phyloP scores from a whole-genome alignment of 2,797 vertebrate genomes.

The Tokudaia muenninki region DNA sequence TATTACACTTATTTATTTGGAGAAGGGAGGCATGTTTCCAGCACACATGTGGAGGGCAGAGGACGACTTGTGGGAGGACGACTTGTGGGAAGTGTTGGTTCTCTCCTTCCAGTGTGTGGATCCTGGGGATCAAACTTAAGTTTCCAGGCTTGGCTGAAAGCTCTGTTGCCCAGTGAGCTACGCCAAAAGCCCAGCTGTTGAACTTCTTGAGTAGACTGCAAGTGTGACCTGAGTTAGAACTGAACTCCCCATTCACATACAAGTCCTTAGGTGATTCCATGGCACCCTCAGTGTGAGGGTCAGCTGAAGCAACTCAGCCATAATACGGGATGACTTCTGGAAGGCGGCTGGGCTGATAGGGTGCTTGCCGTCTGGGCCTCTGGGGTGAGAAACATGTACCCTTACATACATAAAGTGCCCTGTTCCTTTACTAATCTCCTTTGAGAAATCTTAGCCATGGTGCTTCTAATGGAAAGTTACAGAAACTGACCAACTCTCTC shows the following conservation, averaged over 20 bases:
- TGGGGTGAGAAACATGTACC: not conserved
- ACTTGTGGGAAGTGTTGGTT: not conserved
- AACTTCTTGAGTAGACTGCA: not conserved
- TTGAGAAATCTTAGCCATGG: not conserved
- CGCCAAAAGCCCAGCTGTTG: not conserved
- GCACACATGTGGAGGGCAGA: not conserved
- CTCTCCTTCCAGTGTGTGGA: not conserved
- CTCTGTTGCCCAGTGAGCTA: not conserved
- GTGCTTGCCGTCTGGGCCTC: not conserved
- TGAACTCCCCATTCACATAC: not conserved
- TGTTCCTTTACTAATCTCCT: not conserved
- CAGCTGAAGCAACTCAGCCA: not conserved
- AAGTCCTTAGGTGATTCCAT: not conserved
- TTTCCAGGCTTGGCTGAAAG: not conserved
- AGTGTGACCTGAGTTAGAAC: not conserved
- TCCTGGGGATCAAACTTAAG: not conserved
- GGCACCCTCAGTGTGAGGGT: not conserved
- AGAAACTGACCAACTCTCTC: not conserved
- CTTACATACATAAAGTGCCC: not conserved
- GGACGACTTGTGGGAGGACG: not conserved
- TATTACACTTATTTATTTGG: not conserved
- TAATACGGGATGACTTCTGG: not conserved
- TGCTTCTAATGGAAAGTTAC: not conserved
- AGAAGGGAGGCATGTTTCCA: not conserved
- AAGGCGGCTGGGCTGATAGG: not conserved